These are phyloP conservation scores for Mycogona germanica DNA, from an alignment of 2,888 invertebrate genomes.

Conservation along the genomic window DNA sequence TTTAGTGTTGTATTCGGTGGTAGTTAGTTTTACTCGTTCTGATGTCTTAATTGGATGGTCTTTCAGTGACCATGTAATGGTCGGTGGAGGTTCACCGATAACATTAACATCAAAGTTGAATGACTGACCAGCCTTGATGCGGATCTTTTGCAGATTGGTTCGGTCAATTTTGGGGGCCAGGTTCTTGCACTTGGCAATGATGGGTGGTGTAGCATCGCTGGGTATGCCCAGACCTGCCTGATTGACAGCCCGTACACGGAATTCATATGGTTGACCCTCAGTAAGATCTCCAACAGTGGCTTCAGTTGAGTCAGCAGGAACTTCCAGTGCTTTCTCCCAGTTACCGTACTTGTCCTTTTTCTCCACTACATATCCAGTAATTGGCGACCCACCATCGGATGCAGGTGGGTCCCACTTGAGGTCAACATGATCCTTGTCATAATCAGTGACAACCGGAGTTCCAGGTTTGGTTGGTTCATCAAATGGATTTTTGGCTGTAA, in stretches of 20 bases:
- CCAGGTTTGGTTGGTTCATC: conserved; percentile 88
- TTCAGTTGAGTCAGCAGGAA: conserved; percentile 51
- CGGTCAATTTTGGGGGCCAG: conserved; percentile 93
- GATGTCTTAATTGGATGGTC: conserved; percentile 61
- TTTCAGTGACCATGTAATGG: conserved; percentile 78
- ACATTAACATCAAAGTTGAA: conserved; percentile 39
- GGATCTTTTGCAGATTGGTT: conserved; percentile 38
- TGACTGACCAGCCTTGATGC: conserved; percentile 38
- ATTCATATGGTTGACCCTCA: conserved; percentile 88
- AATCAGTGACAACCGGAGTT: conserved; percentile 78
- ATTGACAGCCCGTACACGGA: conserved; percentile 81
- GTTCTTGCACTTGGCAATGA: conserved; percentile 73
- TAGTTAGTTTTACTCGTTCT: conserved; percentile 63
- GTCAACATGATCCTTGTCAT: conserved; percentile 93
- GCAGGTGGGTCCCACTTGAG: conserved; percentile 82
- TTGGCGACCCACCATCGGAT: conserved; percentile 81
- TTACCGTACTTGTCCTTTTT: conserved; percentile 79
- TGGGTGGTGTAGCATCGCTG: conserved; percentile 70
- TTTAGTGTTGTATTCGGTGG: conserved; percentile 67
- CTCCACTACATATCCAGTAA: conserved; percentile 84
- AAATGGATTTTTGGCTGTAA: conserved; percentile 97
- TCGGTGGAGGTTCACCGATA: conserved; percentile 54
- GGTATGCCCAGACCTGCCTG: conserved; percentile 87
- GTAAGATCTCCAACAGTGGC: conserved; percentile 76
- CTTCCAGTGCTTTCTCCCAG: conserved; percentile 80